phyloP scores from a whole-genome alignment of 1,140 invertebrate genomes.

The Zaprionus gabonicus region DNA sequence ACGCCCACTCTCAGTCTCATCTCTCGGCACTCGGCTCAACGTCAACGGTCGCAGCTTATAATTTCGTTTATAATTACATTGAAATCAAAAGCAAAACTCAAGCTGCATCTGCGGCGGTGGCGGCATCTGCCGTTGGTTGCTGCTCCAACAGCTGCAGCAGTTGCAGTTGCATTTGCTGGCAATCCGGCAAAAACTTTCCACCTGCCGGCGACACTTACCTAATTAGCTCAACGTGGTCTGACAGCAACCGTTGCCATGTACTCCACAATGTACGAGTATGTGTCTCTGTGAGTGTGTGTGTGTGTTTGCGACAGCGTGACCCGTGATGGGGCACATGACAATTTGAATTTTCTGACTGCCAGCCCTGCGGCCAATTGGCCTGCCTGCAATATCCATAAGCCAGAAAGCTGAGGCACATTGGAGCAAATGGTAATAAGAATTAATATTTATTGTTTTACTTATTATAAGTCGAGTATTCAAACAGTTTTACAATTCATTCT shows the following conservation, averaged over 20 bases:
- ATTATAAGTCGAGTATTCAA: too few relatives aligned
- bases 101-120: slow-evolving; percentile 27
- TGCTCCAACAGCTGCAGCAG: slow-evolving; percentile 19
- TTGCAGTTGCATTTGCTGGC: slow-evolving; percentile 42
- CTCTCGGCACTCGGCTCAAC: slow-evolving; percentile 1
- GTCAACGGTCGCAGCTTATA: slow-evolving; percentile 70
- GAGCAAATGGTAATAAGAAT: background rate
- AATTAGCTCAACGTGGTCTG: slow-evolving; percentile 55
- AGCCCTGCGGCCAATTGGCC: slow-evolving; percentile 20
- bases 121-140: slow-evolving; percentile 34
- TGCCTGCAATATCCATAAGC: slow-evolving; percentile 26
- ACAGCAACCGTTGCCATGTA: slow-evolving; percentile 26
- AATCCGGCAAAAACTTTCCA: slow-evolving; percentile 51
- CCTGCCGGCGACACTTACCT: slow-evolving; percentile 74
- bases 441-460: background rate
- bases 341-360: slow-evolving; percentile 16
- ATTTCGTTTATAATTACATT: slow-evolving; percentile 82
- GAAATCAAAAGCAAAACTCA: slow-evolving; percentile 59
- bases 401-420: background rate
- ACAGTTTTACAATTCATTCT: too few relatives aligned
- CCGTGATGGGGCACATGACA: slow-evolving; percentile 28
- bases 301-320: slow-evolving; percentile 21
- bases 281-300: slow-evolving; percentile 6
- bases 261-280: background rate
- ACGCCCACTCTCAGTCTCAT: slow-evolving; percentile 11